Conservation (phyloP, 2,113 vertebrate genomes). For the Dicrurus megarhynchus region DNA sequence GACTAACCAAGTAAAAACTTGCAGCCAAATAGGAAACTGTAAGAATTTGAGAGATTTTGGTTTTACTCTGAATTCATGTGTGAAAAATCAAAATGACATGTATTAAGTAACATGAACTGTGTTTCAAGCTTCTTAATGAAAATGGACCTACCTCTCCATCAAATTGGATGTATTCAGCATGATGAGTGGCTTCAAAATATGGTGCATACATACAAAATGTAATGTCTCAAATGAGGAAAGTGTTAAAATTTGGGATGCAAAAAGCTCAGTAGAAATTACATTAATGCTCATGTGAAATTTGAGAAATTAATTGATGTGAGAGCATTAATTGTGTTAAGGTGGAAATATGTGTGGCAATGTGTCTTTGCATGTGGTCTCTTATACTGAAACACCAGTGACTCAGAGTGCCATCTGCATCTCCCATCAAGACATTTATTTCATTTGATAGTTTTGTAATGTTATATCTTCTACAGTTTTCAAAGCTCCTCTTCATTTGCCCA, state of each 20-base stretch:
- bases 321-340: conserved; percentile 4
- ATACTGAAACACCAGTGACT: conserved; percentile 3
- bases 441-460: conserved; percentile 1
- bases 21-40: neutral
- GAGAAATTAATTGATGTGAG: neutral
- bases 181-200: neutral
- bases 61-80: neutral
- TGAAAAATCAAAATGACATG: neutral
- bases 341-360: conserved; percentile 9
- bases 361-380: conserved; percentile 40
- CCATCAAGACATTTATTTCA: neutral
- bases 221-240: neutral
- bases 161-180: neutral
- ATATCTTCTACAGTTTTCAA: neutral
- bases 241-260: neutral
- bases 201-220: neutral
- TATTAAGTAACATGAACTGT: neutral
- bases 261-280: neutral
- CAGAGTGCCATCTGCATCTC: conserved; percentile 42
- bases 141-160: neutral
- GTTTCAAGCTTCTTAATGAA: neutral
- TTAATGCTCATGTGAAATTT: neutral
- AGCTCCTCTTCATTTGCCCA: neutral
- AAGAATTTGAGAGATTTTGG: neutral
- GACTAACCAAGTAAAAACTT: neutral